Base-by-base conservation (phyloP, 2,888 invertebrate species). In the Torymus texanus region DNA sequence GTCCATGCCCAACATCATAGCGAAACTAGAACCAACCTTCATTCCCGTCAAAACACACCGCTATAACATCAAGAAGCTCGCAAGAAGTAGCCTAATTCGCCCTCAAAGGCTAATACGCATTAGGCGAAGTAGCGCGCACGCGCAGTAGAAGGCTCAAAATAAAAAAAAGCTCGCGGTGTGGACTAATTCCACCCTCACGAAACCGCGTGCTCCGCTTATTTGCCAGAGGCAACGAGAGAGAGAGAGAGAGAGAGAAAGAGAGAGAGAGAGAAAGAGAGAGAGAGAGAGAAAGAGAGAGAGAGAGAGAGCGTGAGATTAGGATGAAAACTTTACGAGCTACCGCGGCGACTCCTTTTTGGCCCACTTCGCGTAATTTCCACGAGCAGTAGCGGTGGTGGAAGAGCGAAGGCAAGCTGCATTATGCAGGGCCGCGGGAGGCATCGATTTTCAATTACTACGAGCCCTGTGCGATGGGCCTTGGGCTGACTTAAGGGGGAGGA, bases 401-500 rank as follows among this genome's bases (percentile, higher is more conserved):
- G 41, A 8, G 8, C 1, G 41, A 8, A 8, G 41, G 41, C 8
- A 1, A 24, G 24, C 18, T 78, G 66, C 61, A 71, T 75, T 78
- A 81, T 72, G 78, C 29, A 50, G 4, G 16, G 55, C 62, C 41
- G 21, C 61, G 53, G 10, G 41, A 8, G 41, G 53, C 53, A 81
- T 81, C 81, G 81, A 81, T 81, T 81, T 81, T 81, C 78, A 81
- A 81, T 81, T 78, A 81, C 72, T 61, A 24, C 59, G 53, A n/a
- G 24, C 29, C 29, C 29, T 29, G 2, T 3, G 41, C 41, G 41
- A 41, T 41, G 41, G 41, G 41, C 41, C 41, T 41, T 41, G 41
- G 8, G 8, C 41, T 41, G 41, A 41, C 41, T 41, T 41, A 41
- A 41, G 41, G 8, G 41, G 41, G 41, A 41, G 41, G 41, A 41